Conservation (phyloP, 2,888 invertebrate genomes). For the Trachelus iudaicus region DNA sequence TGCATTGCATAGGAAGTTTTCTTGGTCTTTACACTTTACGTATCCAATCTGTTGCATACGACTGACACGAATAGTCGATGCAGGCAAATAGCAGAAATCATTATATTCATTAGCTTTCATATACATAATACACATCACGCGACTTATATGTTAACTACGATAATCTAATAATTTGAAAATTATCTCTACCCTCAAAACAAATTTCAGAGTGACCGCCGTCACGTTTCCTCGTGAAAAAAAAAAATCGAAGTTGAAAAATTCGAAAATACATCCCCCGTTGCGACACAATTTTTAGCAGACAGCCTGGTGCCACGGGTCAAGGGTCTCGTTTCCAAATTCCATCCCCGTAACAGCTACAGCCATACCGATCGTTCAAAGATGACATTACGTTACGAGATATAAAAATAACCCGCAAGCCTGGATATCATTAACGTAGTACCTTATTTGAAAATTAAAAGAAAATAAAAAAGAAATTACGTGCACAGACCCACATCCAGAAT, state of each 20-base stretch:
- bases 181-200: background rate
- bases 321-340: background rate
- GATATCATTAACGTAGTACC: background rate
- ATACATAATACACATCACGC: background rate
- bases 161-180: background rate
- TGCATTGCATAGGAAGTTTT: conserved; percentile 34
- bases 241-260: background rate
- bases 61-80: background rate
- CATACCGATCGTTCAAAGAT: background rate
- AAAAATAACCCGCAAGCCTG: background rate
- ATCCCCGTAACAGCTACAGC: background rate
- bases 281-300: background rate
- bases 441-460: background rate
- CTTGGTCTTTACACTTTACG: background rate
- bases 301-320: background rate
- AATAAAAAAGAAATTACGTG: background rate
- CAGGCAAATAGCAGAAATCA: background rate
- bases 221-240: background rate
- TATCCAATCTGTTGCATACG: background rate
- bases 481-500: background rate
- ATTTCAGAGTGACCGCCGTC: background rate
- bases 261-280: background rate
- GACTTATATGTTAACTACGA: background rate
- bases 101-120: background rate
- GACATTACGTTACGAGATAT: background rate